Evolutionary conservation across 1,140 invertebrate genomes (phyloP).

Genomic region (Heterodera carotae): DNA sequence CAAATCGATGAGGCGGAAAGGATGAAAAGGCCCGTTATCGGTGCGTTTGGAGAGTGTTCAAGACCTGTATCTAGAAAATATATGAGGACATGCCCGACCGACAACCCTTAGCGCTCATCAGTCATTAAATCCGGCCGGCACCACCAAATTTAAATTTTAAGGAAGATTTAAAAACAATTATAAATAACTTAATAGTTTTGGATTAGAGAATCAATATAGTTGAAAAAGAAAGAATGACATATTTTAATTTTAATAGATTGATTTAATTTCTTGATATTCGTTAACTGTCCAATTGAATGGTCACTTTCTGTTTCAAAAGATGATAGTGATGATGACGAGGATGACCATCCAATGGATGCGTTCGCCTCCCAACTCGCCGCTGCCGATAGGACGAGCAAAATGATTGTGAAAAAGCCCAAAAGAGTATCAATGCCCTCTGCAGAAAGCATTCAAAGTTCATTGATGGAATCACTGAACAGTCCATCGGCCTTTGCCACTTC

Average conservation of each 20-base stretch:
- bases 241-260: too few relatives aligned
- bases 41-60: background rate
- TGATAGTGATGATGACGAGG: background rate
- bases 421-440: background rate
- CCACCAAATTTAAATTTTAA: too few relatives aligned
- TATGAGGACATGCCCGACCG: too few relatives aligned
- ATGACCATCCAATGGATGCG: conserved; percentile 14
- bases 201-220: too few relatives aligned
- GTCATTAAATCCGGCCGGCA: too few relatives aligned
- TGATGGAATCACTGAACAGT: conserved; percentile 14
- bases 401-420: conserved; percentile 17
- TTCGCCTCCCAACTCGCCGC: conserved; percentile 23
- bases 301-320: background rate
- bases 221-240: too few relatives aligned
- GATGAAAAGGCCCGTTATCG: background rate
- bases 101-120: too few relatives aligned
- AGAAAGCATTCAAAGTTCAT: conserved; percentile 28
- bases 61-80: too few relatives aligned
- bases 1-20: background rate
- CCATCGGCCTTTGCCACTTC: background rate
- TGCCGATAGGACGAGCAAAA: conserved; percentile 3
- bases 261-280: background rate
- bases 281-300: too few relatives aligned
- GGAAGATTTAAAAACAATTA: background rate
- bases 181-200: background rate